phyloP scores from a whole-genome alignment of 2,888 invertebrate species.

The Chelonus formosanus region DNA sequence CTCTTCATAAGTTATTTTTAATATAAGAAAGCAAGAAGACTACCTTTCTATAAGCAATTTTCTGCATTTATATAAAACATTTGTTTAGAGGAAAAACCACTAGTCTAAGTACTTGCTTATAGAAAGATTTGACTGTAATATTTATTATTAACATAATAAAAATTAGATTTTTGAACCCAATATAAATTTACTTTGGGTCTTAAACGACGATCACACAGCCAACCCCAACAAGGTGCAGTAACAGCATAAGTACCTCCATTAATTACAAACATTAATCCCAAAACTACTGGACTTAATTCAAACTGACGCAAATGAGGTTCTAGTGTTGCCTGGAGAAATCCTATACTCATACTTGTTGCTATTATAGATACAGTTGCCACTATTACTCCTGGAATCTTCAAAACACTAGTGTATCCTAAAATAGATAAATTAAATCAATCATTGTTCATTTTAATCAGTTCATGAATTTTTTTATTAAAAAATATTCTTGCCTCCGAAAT shows the following conservation, averaged over 20 bases:
- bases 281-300: constrained; percentile 73
- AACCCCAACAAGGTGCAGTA: constrained; percentile 83
- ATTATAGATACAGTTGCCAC: constrained; percentile 77
- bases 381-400: constrained; percentile 79
- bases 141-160: too few species aligned
- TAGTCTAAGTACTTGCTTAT: neutral
- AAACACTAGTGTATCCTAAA: constrained; percentile 73
- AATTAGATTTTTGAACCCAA: neutral
- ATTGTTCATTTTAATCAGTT: neutral
- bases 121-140: too few species aligned
- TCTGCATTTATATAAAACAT: too few species aligned
- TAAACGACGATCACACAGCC: constrained; percentile 77
- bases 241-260: constrained; percentile 83
- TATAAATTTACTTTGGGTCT: constrained; percentile 69
- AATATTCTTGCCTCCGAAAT: constrained; percentile 70
- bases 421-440: constrained; percentile 25
- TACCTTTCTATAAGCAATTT: too few species aligned
- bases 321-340: constrained; percentile 88
- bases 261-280: constrained; percentile 85
- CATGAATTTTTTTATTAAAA: constrained; percentile 6
- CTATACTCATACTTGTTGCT: constrained; percentile 82
- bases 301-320: constrained; percentile 86
- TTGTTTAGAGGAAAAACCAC: neutral
- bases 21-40: too few species aligned
- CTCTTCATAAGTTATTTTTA: too few species aligned